A percentile compares a stretch with the other conserved stretches of the same genome.
Evolutionary conservation across 2,113 vertebrate genomes (phyloP).

Genomic region (Sylvia atricapilla): DNA sequence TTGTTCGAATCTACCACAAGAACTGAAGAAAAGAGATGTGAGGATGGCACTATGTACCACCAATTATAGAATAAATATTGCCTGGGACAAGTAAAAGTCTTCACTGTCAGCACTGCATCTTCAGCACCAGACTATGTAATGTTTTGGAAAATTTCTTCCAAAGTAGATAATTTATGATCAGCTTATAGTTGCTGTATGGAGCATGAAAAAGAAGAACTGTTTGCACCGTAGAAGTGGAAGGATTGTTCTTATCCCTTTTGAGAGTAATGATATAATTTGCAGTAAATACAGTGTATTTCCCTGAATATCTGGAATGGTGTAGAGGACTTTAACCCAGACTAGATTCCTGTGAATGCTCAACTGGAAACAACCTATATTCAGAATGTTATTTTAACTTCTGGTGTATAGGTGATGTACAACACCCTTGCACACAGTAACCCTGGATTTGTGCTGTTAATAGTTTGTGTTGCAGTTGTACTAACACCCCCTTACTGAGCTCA

Average conservation of each 20-base stretch:
- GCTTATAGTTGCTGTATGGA: rapidly evolving
- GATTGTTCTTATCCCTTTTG: background rate
- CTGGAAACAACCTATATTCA: background rate
- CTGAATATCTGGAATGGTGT: background rate
- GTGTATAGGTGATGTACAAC: rapidly evolving
- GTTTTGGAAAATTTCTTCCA: background rate
- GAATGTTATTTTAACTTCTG: background rate
- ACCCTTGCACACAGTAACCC: background rate
- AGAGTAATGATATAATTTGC: background rate
- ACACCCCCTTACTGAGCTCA: background rate
- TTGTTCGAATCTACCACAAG: background rate
- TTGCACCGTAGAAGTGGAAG: background rate
- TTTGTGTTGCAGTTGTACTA: background rate
- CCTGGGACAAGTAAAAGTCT: background rate
- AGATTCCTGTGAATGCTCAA: background rate
- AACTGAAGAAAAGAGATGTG: background rate
- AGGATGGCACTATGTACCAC: background rate
- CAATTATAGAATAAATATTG: background rate
- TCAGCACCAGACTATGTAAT: background rate
- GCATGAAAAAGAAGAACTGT: background rate
- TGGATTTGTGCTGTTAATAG: background rate
- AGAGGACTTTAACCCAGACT: background rate
- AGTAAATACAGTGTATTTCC: background rate
- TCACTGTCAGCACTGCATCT: background rate
- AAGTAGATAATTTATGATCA: background rate